phyloP scores from a whole-genome alignment of 2,888 invertebrate genomes.

The Toxonevra muliebris region DNA sequence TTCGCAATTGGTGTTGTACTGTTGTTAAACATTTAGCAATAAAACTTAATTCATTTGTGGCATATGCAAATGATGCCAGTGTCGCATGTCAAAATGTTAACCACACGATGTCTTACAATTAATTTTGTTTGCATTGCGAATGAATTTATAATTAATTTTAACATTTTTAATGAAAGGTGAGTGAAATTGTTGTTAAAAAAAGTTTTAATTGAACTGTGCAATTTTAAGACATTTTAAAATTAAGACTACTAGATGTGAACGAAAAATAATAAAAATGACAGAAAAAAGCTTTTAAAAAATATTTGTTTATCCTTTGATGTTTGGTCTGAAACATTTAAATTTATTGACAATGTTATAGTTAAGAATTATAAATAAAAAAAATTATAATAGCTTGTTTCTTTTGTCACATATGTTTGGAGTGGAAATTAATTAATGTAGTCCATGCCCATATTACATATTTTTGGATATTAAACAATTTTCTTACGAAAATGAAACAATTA shows the following conservation, averaged over 20 bases:
- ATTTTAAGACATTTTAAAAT: neutral
- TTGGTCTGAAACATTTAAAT: too few species aligned
- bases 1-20: neutral
- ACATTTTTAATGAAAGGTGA: neutral
- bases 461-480: too few species aligned
- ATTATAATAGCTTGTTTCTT: too few species aligned
- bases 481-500: too few species aligned
- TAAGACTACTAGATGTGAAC: neutral
- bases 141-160: neutral
- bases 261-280: neutral
- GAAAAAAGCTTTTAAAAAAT: too few species aligned
- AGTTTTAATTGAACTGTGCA: neutral
- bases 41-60: neutral
- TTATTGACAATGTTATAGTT: too few species aligned
- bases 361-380: too few species aligned
- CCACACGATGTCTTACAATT: neutral
- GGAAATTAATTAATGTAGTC: too few species aligned
- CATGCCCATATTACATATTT: too few species aligned
- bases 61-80: neutral
- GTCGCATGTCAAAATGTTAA: conserved; percentile 5
- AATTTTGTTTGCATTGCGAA: neutral
- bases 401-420: too few species aligned
- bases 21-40: too few species aligned
- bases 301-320: too few species aligned
- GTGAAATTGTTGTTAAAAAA: neutral